Conservation (phyloP, 2,888 invertebrate genomes). For the Colostygia pectinataria region DNA sequence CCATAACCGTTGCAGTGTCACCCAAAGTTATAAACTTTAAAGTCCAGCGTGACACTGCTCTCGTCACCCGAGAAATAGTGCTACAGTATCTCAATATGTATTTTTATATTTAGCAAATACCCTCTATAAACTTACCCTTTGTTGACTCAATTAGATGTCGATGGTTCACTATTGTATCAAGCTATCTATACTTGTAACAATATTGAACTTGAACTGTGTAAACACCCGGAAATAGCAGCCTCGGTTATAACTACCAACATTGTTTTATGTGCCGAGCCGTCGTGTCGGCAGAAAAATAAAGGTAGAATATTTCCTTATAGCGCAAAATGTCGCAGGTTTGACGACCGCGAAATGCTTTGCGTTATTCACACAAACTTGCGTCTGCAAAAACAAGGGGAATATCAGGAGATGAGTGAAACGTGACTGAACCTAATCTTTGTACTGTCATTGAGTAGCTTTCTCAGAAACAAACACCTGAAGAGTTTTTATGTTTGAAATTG, state of each 20-base stretch:
- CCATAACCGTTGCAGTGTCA: too few relatives aligned
- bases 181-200: not conserved
- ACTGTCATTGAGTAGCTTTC: not conserved
- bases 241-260: constrained; percentile 5
- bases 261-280: constrained; percentile 16
- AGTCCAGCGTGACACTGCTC: too few relatives aligned
- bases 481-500: not conserved
- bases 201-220: not conserved
- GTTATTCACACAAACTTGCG: constrained; percentile 19
- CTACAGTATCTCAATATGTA: too few relatives aligned
- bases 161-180: not conserved
- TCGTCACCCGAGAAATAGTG: too few relatives aligned
- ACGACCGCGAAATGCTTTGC: constrained; percentile 17
- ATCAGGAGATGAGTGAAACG: constrained; percentile 5
- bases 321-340: constrained; percentile 23
- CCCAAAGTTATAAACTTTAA: too few relatives aligned
- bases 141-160: not conserved
- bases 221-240: not conserved
- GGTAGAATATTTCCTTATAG: constrained; percentile 12
- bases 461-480: not conserved
- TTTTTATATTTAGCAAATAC: too few relatives aligned
- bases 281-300: constrained; percentile 21
- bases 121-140: not conserved
- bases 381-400: constrained; percentile 19
- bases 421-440: constrained; percentile 1